phyloP scores from a whole-genome alignment of 1,140 invertebrate genomes.

The Diachasmimorpha longicaudata region DNA sequence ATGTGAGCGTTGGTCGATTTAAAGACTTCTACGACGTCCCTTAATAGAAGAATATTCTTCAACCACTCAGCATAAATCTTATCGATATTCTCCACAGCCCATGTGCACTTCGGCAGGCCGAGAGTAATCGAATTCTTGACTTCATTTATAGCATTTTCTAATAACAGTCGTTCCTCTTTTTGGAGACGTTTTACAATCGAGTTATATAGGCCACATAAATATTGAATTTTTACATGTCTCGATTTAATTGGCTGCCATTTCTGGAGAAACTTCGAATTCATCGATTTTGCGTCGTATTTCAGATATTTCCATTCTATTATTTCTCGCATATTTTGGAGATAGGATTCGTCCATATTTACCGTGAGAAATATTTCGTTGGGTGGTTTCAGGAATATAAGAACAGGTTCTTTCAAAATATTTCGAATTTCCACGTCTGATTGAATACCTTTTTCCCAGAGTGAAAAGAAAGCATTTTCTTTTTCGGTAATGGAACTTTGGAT shows the following conservation, averaged over 20 bases:
- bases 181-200: not conserved
- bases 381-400: not conserved
- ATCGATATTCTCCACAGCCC: slow-evolving; percentile 1
- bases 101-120: slow-evolving; percentile 9
- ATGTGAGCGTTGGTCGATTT: slow-evolving; percentile 11
- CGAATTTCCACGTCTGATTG: slow-evolving; percentile 12
- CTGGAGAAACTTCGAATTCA: slow-evolving; percentile 19
- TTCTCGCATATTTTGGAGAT: slow-evolving; percentile 21
- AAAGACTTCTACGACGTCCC: slow-evolving; percentile 9
- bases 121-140: slow-evolving; percentile 14
- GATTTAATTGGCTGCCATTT: slow-evolving; percentile 20
- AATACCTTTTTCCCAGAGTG: slow-evolving; percentile 20
- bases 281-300: slow-evolving; percentile 25
- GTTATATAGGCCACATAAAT: slow-evolving; percentile 28
- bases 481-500: slow-evolving; percentile 27
- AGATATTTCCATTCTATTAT: slow-evolving; percentile 28
- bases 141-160: slow-evolving; percentile 19
- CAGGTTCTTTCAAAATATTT: slow-evolving; percentile 6
- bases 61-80: slow-evolving; percentile 14
- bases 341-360: slow-evolving; percentile 23
- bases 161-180: slow-evolving; percentile 19
- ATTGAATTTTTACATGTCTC: slow-evolving; percentile 16
- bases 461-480: slow-evolving; percentile 27
- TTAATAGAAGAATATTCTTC: slow-evolving; percentile 8
- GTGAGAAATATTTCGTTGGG: slow-evolving; percentile 8